phyloP scores from a whole-genome alignment of 2,113 vertebrate species.

The Oophaga pumilio region DNA sequence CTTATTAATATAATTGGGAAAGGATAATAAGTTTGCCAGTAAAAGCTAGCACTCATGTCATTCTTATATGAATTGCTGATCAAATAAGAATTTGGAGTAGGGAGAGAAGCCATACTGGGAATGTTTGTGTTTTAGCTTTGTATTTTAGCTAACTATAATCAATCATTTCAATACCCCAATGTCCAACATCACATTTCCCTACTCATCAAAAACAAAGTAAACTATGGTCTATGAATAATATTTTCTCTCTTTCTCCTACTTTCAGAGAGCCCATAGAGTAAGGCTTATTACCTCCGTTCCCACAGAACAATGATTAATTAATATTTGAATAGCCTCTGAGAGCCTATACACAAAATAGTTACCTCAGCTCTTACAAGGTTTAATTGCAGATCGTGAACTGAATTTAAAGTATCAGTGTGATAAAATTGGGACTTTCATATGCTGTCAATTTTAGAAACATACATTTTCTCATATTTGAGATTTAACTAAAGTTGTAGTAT shows the following conservation, averaged over 20 bases:
- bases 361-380: slow-evolving; percentile 30
- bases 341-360: slow-evolving; percentile 43
- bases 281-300: slow-evolving; percentile 32
- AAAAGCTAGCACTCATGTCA: slow-evolving; percentile 20
- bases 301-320: slow-evolving; percentile 48
- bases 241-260: slow-evolving; percentile 35
- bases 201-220: slow-evolving; percentile 48
- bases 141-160: slow-evolving; percentile 38
- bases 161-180: slow-evolving; percentile 41
- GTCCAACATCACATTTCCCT: slow-evolving; percentile 36
- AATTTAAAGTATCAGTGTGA: background rate
- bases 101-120: slow-evolving; percentile 16
- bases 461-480: background rate
- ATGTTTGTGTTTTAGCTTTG: slow-evolving; percentile 21
- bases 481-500: background rate
- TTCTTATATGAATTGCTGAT: slow-evolving; percentile 32
- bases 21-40: background rate
- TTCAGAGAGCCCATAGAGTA: slow-evolving; percentile 24
- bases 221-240: slow-evolving; percentile 37
- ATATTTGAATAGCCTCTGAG: slow-evolving; percentile 43
- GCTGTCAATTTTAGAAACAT: background rate
- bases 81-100: slow-evolving; percentile 5
- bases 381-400: slow-evolving; percentile 41
- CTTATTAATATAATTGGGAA: slow-evolving; percentile 24
- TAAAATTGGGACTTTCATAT: background rate